Evolutionary conservation across 1,140 invertebrate genomes (phyloP).

Genomic region (Heliothis virescens): DNA sequence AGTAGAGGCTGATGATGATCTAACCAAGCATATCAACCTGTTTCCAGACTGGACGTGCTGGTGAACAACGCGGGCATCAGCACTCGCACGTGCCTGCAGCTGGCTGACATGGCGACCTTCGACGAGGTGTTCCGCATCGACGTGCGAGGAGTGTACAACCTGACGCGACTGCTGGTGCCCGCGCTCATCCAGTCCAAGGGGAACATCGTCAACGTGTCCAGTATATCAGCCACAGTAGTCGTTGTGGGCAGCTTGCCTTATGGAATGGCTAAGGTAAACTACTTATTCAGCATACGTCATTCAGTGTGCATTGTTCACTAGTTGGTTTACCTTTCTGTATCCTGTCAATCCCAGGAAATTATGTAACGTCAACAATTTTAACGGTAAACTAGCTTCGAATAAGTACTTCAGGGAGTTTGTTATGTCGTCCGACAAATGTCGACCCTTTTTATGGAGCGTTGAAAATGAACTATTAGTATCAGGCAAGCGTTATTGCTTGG

Average conservation of each 20-base stretch:
- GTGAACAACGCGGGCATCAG: slow-evolving; percentile 91
- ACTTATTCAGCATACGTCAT: not conserved
- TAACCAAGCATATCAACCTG: not conserved
- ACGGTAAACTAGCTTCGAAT: too few species aligned
- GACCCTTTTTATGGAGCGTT: too few species aligned
- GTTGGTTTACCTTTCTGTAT: too few species aligned
- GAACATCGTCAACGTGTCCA: slow-evolving; percentile 92
- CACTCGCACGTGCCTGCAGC: slow-evolving; percentile 91
- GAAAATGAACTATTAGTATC: too few species aligned
- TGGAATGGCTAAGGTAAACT: slow-evolving; percentile 89
- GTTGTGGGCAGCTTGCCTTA: slow-evolving; percentile 88
- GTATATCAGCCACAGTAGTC: slow-evolving; percentile 89
- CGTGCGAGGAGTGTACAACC: slow-evolving; percentile 90
- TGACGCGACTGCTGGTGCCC: slow-evolving; percentile 91
- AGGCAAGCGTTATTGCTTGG: too few species aligned
- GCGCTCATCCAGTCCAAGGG: slow-evolving; percentile 89
- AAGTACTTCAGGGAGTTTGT: too few species aligned
- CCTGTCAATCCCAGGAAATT: too few species aligned
- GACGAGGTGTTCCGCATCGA: slow-evolving; percentile 91
- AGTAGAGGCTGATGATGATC: too few species aligned
- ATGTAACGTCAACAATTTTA: too few species aligned
- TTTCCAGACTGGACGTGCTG: slow-evolving; percentile 86
- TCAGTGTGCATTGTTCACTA: too few species aligned
- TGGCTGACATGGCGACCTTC: slow-evolving; percentile 91
- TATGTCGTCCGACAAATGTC: too few species aligned